Evolutionary conservation across 1,140 invertebrate species (phyloP), one percentile per base, ranked within the genome.

Genomic region (Tetragonula clypearis): DNA sequence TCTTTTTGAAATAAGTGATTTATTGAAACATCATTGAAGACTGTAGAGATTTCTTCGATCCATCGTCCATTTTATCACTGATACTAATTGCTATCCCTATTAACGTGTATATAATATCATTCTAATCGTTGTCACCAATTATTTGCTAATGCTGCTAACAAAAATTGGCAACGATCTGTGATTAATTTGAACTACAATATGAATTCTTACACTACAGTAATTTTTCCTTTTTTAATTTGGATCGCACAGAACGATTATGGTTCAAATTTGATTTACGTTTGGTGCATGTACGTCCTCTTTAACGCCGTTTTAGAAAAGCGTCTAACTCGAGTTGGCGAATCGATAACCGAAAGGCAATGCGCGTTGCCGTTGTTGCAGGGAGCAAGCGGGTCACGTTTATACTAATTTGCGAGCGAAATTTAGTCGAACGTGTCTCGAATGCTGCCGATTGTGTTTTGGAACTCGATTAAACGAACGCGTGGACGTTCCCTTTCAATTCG

Each of bases 321-420:
- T 12, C 4, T 69, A 69, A 69, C 12, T 41, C 19, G 1, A 41
- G 30, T 35, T 21, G 30, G 30, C 21, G 12, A n/a, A n/a, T 71
- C 19, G 14, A 71, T n/a, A 68, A 6, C 6, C 12, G 69, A 14
- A 6, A 41, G 26, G 26, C 15, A 30, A 49, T 49, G 5, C 0
- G 14, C 58, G 60, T 84, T 84, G 82, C 77, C 68, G 73, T 84
- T 84, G 77, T 73, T 84, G 80, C 68, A 19, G 56, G 15, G 15
- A 55, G 4, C 41, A 19, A 21, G 55, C 30, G 1, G 14, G 3
- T 1, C 15, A 3, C 8, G 19, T 58, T 69, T 71, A 30, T 80
- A 80, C 65, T 58, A 68, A 79, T 84, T 35, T 58, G 68, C 12
- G 5, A 21, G 11, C 11, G 4, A 26, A 84, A 79, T 60, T 71